These are phyloP conservation scores for Batillaria attramentaria DNA, from an alignment of 1,140 invertebrate species.

Conservation along the genomic window DNA sequence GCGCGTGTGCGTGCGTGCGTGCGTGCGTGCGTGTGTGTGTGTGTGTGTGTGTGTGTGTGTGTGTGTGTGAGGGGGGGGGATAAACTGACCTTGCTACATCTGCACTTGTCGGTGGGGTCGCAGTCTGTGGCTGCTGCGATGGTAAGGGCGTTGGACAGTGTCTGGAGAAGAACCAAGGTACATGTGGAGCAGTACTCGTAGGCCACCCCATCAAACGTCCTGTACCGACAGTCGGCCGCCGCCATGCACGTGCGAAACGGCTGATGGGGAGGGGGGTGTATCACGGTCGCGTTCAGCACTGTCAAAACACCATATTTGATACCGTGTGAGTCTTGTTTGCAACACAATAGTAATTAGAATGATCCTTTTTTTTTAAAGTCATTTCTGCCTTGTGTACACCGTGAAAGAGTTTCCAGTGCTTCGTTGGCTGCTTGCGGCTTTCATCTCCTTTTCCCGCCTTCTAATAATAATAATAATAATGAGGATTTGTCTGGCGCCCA, in stretches of 20 bases:
- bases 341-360: not conserved
- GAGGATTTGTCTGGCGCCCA: not conserved
- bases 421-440: no score
- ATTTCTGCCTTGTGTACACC: not conserved
- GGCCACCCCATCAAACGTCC: not conserved
- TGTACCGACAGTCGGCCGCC: not conserved
- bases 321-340: not conserved
- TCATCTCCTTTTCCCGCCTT: no score
- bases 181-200: slow-evolving; percentile 10
- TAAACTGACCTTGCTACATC: not conserved
- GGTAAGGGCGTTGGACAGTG: not conserved
- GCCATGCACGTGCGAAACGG: slow-evolving; percentile 10
- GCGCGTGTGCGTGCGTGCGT: no score
- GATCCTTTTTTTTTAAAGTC: not conserved
- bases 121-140: not conserved
- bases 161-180: not conserved
- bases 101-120: slow-evolving; percentile 1
- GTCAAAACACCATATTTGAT: not conserved
- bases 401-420: no score
- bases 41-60: no score
- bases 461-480: not conserved
- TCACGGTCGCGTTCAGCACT: not conserved
- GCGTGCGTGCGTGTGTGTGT: no score
- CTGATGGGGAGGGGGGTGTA: not conserved
- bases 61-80: no score